Evolutionary conservation across 2,888 invertebrate genomes (phyloP).

Genomic region (Eudemis profundana): DNA sequence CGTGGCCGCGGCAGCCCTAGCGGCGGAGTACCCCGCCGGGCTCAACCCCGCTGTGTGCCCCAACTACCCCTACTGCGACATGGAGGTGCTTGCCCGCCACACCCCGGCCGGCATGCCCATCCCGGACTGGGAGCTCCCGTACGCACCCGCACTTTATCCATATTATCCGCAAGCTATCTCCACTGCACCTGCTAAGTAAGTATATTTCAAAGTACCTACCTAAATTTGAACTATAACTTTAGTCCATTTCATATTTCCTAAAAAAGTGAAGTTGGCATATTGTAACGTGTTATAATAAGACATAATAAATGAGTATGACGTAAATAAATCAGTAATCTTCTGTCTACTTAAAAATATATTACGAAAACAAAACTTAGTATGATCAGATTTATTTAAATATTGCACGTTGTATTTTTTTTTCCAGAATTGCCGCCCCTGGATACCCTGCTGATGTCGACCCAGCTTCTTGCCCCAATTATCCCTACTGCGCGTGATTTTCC

Average conservation of each 20-base stretch:
- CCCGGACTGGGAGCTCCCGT: constrained; percentile 72
- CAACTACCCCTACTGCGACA: constrained; percentile 85
- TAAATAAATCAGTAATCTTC: too few relatives aligned
- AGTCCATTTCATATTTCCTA: neutral
- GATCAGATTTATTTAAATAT: constrained; percentile 17
- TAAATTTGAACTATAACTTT: constrained; percentile 26
- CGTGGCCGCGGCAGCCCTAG: constrained; percentile 73
- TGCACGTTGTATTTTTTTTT: too few relatives aligned
- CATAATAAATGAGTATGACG: too few relatives aligned
- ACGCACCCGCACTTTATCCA: constrained; percentile 53
- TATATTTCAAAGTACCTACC: too few relatives aligned
- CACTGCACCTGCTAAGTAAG: constrained; percentile 63
- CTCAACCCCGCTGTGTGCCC: constrained; percentile 85
- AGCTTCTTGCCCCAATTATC: constrained; percentile 86
- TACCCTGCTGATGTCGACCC: constrained; percentile 85
- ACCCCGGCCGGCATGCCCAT: constrained; percentile 76
- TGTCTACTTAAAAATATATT: too few relatives aligned
- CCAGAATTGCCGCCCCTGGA: constrained; percentile 66
- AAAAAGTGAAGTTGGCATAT: too few relatives aligned
- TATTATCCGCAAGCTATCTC: constrained; percentile 52
- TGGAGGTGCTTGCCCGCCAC: constrained; percentile 73
- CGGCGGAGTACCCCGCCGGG: constrained; percentile 84
- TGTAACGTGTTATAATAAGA: too few relatives aligned
- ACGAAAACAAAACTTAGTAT: too few relatives aligned
- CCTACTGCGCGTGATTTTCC: constrained; percentile 76